These are phyloP conservation scores for Ceyx cyanopectus DNA, from an alignment of 2,113 vertebrate species.

Conservation along the genomic window DNA sequence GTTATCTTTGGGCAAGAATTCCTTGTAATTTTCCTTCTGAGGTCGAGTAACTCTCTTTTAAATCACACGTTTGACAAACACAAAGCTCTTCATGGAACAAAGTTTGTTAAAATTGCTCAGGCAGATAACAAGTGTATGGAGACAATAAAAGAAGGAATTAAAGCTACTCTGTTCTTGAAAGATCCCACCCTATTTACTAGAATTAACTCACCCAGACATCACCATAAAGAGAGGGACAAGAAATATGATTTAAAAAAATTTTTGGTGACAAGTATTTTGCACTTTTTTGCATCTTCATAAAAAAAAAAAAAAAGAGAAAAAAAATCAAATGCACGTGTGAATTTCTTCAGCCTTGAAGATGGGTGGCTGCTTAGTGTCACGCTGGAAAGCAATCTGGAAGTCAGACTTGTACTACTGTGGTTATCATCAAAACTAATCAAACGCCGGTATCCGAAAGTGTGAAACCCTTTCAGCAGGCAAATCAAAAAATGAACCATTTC, in stretches of 20 bases:
- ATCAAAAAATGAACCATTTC: conserved; percentile 27
- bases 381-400: conserved; percentile 51
- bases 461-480: conserved; percentile 65
- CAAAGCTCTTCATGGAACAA: not conserved
- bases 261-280: not conserved
- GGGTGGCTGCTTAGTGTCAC: conserved; percentile 54
- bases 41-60: conserved; percentile 5
- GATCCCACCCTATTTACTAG: not conserved
- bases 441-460: not conserved
- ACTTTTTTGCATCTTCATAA: not conserved
- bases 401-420: conserved; percentile 55
- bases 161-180: not conserved
- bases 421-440: conserved; percentile 73
- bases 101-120: conserved; percentile 33
- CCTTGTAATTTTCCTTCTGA: not conserved
- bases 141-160: not conserved
- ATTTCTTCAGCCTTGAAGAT: conserved; percentile 54
- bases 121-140: not conserved
- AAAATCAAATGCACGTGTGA: conserved; percentile 50
- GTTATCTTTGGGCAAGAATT: conserved; percentile 36
- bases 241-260: not conserved
- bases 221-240: not conserved
- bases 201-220: not conserved
- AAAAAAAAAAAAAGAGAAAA: not conserved
- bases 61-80: not conserved